Percentiles rank a stretch among this genome's conserved stretches.
phyloP scores from a whole-genome alignment of 2,797 vertebrate genomes.

The Helarctos malayanus region DNA sequence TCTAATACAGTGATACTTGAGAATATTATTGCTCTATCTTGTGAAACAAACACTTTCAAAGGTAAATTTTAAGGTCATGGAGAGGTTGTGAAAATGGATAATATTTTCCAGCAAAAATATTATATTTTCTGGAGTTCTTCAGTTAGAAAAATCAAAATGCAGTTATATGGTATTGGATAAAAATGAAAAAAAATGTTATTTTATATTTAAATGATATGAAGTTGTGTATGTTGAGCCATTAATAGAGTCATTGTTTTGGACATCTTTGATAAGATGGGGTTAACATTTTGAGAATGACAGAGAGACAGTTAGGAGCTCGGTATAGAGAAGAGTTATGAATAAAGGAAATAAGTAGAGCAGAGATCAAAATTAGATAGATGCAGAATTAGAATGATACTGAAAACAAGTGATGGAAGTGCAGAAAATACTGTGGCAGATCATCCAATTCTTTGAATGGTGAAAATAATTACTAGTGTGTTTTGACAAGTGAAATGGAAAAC shows the following conservation, averaged over 20 bases:
- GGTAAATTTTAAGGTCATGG: background rate
- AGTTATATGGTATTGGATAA: background rate
- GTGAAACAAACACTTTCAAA: background rate
- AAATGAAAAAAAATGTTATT: background rate
- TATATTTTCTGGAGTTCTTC: background rate
- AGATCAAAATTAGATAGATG: conserved; percentile 55
- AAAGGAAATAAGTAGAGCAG: conserved; percentile 13
- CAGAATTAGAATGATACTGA: background rate
- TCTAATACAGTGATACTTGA: background rate
- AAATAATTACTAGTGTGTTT: background rate
- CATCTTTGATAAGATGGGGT: background rate
- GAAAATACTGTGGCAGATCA: background rate
- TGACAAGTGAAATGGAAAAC: conserved; percentile 64
- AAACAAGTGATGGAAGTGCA: conserved; percentile 29
- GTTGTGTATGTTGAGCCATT: background rate
- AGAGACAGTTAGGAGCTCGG: background rate
- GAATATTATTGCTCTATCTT: background rate
- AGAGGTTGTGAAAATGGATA: background rate
- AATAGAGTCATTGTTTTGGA: background rate
- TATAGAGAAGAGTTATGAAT: background rate
- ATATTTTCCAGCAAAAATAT: background rate
- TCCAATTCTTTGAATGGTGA: background rate
- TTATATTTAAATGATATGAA: background rate
- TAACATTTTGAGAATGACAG: conserved; percentile 51
- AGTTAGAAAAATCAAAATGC: background rate